Conservation (phyloP, 2,113 vertebrate species). For the Collichthys lucidus region DNA sequence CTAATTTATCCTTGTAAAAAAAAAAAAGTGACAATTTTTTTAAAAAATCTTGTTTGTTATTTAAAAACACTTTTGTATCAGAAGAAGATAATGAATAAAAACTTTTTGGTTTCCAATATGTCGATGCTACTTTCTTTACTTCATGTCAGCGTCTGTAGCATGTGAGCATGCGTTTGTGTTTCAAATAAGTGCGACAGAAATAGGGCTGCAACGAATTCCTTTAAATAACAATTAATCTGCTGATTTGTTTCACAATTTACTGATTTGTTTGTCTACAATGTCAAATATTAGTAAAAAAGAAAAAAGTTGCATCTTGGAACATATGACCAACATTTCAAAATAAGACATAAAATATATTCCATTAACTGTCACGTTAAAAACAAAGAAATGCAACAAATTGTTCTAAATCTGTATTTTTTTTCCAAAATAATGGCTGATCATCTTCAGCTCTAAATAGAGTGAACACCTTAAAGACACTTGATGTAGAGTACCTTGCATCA, state of each 20-base stretch:
- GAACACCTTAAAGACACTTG: too few species aligned
- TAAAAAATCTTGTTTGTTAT: slow-evolving; percentile 81
- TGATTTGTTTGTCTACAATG: neutral
- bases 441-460: neutral
- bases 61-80: slow-evolving; percentile 87
- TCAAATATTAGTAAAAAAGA: neutral
- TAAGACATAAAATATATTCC: too few species aligned
- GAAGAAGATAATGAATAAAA: slow-evolving; percentile 82
- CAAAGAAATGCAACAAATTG: neutral
- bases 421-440: neutral
- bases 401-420: neutral
- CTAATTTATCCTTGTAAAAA: slow-evolving; percentile 88
- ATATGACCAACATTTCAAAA: neutral
- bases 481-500: too few species aligned
- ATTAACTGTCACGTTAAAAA: neutral
- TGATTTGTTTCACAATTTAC: neutral
- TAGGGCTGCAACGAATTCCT: neutral
- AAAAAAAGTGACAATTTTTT: slow-evolving; percentile 65
- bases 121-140: neutral
- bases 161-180: neutral
- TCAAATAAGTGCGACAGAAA: neutral
- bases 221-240: neutral
- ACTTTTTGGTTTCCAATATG: slow-evolving; percentile 68
- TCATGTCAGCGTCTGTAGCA: neutral
- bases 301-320: too few species aligned